Percentiles rank a stretch among this genome's conserved stretches.
Conservation (phyloP, 2,888 invertebrate genomes). For the Vesta saturnalis region DNA sequence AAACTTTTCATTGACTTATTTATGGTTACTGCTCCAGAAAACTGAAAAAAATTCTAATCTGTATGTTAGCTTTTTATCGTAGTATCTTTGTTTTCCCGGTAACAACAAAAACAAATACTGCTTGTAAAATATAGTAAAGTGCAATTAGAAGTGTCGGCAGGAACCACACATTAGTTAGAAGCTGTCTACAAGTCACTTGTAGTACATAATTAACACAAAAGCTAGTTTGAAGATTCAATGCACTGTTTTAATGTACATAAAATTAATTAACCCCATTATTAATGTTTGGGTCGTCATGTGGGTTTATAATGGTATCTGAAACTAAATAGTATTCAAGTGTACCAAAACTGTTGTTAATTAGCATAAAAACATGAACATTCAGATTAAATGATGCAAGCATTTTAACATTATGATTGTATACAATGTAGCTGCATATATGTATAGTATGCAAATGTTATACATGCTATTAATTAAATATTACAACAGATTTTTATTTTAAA, state of each 20-base stretch:
- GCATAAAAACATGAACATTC: background rate
- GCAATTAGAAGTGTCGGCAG: background rate
- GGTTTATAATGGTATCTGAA: background rate
- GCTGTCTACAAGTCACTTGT: conserved; percentile 1
- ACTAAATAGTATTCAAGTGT: background rate
- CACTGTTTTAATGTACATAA: background rate
- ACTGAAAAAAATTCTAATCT: no score
- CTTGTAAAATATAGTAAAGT: background rate
- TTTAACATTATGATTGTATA: background rate
- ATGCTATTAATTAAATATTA: no score
- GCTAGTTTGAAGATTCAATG: background rate
- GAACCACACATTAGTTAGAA: background rate
- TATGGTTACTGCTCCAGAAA: no score
- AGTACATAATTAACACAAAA: background rate
- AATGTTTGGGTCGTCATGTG: background rate
- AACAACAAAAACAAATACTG: no score
- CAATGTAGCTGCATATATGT: background rate
- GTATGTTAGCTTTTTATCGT: no score
- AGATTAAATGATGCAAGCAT: background rate
- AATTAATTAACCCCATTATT: background rate
- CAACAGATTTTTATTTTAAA: no score
- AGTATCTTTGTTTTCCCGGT: no score
- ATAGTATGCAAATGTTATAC: no score
- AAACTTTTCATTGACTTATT: no score
- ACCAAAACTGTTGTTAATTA: background rate